Conservation (phyloP, 2,888 invertebrate species). For the Shargacucullia verbasci region DNA sequence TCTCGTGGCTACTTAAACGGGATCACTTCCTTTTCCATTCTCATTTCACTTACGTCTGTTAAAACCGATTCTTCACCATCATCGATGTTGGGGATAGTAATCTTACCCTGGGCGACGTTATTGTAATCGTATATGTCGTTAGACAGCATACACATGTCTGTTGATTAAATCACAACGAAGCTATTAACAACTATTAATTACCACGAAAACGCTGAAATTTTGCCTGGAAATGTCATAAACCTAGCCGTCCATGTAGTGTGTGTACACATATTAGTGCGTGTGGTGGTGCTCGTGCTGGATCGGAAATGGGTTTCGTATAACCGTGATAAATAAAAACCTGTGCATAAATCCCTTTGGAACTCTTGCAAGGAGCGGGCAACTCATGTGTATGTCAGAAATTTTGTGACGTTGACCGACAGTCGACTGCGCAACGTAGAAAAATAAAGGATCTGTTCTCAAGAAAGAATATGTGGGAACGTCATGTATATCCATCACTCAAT, state of each 20-base stretch:
- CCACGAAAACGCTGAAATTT: constrained; percentile 20
- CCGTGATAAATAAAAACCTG: constrained; percentile 72
- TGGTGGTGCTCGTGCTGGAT: constrained; percentile 79
- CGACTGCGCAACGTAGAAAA: constrained; percentile 37
- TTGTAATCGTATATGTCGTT: constrained; percentile 97
- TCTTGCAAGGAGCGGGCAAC: constrained; percentile 83
- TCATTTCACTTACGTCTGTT: constrained; percentile 94
- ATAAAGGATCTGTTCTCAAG: neutral
- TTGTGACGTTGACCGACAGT: constrained; percentile 55
- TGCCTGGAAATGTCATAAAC: constrained; percentile 56
- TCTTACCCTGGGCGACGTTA: constrained; percentile 99
- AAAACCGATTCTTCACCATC: constrained; percentile 97
- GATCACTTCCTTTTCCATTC: constrained; percentile 45
- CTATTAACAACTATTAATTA: constrained; percentile 53
- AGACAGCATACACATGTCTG: constrained; percentile 94
- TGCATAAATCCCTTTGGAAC: constrained; percentile 81
- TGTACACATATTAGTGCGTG: constrained; percentile 70
- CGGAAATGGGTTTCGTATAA: constrained; percentile 52
- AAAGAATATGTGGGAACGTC: neutral
- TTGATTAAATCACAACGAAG: constrained; percentile 73
- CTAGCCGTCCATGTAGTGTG: constrained; percentile 69
- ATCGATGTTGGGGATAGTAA: constrained; percentile 97
- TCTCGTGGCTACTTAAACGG: constrained; percentile 43
- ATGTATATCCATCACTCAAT: constrained; percentile 13
- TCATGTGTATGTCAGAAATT: constrained; percentile 82